These are phyloP conservation scores for Colletes collaris DNA, from an alignment of 2,888 invertebrate genomes.

Conservation along the genomic window DNA sequence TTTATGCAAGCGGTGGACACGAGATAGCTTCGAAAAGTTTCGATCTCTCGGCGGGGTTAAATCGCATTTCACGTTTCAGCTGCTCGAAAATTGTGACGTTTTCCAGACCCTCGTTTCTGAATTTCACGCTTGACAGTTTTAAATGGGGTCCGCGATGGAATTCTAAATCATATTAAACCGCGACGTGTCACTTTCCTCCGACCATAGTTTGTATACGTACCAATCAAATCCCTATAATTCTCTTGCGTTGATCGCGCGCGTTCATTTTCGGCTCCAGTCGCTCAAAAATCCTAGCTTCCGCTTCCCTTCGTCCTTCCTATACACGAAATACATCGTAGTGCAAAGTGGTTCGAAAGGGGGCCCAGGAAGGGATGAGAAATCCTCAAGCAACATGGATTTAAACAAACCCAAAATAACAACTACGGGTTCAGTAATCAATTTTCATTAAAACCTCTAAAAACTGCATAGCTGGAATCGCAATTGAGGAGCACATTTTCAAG, in stretches of 20 bases:
- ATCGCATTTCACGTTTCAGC: conserved; percentile 58
- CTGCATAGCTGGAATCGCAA: too few relatives aligned
- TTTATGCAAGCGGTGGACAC: conserved; percentile 63
- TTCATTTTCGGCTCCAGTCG: not conserved
- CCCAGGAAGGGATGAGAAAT: too few relatives aligned
- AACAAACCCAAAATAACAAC: too few relatives aligned
- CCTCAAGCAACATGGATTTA: too few relatives aligned
- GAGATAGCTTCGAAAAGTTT: conserved; percentile 60
- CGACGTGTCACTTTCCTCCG: conserved; percentile 33
- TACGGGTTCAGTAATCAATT: too few relatives aligned
- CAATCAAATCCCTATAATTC: conserved; percentile 42
- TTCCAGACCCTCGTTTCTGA: conserved; percentile 43
- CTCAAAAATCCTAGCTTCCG: not conserved
- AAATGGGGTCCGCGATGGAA: conserved; percentile 49
- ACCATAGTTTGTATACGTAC: conserved; percentile 24
- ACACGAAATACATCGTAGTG: too few relatives aligned
- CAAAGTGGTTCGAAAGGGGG: too few relatives aligned
- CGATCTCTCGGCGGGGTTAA: conserved; percentile 59
- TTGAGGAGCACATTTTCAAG: too few relatives aligned
- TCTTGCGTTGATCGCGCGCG: not conserved
- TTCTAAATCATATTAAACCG: conserved; percentile 54
- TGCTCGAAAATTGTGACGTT: conserved; percentile 60
- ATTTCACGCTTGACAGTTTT: conserved; percentile 58
- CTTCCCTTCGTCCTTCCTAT: too few relatives aligned
- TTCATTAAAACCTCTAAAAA: too few relatives aligned